Evolutionary conservation across 2,888 invertebrate species (phyloP), one percentile per base, ranked within the genome.

Genomic region (Chymomyza procnemis): DNA sequence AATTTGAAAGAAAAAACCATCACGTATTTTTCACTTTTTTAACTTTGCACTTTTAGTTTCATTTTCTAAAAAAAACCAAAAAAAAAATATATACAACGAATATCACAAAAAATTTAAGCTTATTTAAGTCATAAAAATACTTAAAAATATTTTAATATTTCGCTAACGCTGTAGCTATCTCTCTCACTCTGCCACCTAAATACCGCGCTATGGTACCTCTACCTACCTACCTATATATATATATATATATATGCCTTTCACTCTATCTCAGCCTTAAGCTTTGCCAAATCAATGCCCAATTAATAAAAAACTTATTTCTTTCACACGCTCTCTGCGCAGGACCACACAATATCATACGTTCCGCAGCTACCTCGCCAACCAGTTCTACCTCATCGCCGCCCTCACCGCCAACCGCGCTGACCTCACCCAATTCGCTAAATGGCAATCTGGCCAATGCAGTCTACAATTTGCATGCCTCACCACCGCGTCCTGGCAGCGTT

Each of bases 401-500:
- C 58, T 91, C 91, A 79, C 90, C 90, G 78, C 90, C 90, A 73
- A 88, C 87, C 55, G 89, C 88, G 61, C 64, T 90, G 72, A 88
- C 90, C 73, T 89, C 93, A 92, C 93, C 95, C 93, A 89, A 86
- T 94, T 96, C 96, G 85, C 95, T 96, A 91, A 95, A 96, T 34
- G 85, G 88, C 50, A 76, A 74, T 60, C 63, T 88, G 73, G 83
- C 84, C 74, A 95, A 95, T 71, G 95, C 94, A 82, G 79, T 83
- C 50, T 89, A 85, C 64, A 89, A 79, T 54, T 74, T 89, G 61
- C 89, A 88, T 57, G 74, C 83, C 34, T 89, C 89, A 0, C 89
- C 89, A 1, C 89, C 89, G 0, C 81, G 88, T 26, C 88, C 89
- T 0, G 83, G 83, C 14, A 87, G 87, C 50, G 88, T 75, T 12